Base-by-base conservation (phyloP, 92 coral and sea anemone species). In the Epizoanthus illoricatus region DNA sequence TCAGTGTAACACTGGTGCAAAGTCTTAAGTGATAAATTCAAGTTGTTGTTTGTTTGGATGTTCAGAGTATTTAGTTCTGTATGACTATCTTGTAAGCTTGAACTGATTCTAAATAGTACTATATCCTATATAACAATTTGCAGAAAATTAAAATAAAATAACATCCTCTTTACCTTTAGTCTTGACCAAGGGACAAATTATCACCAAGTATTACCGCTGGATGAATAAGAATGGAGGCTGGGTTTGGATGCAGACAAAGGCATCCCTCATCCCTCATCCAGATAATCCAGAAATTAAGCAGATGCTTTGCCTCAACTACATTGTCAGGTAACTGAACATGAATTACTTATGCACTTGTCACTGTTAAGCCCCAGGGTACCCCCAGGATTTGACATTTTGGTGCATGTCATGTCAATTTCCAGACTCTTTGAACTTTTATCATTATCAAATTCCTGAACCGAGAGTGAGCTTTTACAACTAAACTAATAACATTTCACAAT, bases 181-280 rank as follows among this genome's bases (percentile, higher is more conserved):
- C 63, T 91, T 96, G 3, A 84, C 96, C 43, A 91, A 96, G 89
- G 99, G 99, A 8, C 98, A 93, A 87, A 91, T 93, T 3, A 84
- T 90, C 80, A 96, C 99, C 16, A 94, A 90, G 92, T 94, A 92
- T 69, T 96, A 96, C 74, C 97, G 99, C 68, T 96, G 99, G 99
- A 96, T 96, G 98, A 96, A 96, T 88, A 96, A 93, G 73, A 94
- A 96, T 81, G 99, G 99, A n/a, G 99, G 99, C 0, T 96, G 99
- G 99, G 99, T 96, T 15, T 96, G 99, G 99, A 81, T 96, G 94
- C 93, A 96, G 79, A 93, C 99, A 18, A 96, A 92, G 82, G 91
- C 91, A 2, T 90, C 95, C 21, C 93, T 90, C 45, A 93, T 96
- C 33, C 93, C 97, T 9, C 97, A 92, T 66, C 95, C 94, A 7